A percentile compares a stretch with the other conserved stretches of the same genome.
These are phyloP conservation scores for Daphoenositta chrysoptera DNA, from an alignment of 2,113 vertebrate species.

Conservation along the genomic window DNA sequence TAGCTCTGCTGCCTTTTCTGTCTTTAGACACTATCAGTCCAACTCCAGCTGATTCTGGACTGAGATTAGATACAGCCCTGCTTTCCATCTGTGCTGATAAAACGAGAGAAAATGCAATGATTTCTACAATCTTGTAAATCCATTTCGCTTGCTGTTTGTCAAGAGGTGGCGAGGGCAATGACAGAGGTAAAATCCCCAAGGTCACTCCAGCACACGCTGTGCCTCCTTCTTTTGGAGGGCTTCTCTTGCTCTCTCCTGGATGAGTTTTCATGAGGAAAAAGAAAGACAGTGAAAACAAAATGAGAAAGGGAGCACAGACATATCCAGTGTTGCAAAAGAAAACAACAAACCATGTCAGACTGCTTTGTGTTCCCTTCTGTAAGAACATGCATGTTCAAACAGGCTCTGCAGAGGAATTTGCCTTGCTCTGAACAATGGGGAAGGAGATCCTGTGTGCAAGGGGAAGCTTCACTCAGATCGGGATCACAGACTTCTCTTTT, in stretches of 20 bases:
- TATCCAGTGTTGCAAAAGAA: neutral
- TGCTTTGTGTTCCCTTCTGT: conserved; percentile 12
- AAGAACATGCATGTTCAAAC: conserved; percentile 30
- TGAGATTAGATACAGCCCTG: conserved; percentile 38
- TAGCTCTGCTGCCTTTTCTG: conserved; percentile 6
- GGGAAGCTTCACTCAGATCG: neutral
- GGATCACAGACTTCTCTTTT: neutral
- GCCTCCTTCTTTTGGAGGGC: neutral
- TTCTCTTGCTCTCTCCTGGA: neutral
- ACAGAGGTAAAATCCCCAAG: neutral
- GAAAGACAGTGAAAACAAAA: neutral
- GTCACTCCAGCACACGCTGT: neutral
- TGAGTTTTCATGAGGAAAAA: neutral
- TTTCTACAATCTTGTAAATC: conserved; percentile 15
- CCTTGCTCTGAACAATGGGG: conserved; percentile 11
- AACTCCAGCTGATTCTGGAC: conserved; percentile 48
- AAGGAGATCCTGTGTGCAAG: neutral
- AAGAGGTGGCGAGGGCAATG: neutral
- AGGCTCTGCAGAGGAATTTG: conserved; percentile 49
- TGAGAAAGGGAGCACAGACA: neutral
- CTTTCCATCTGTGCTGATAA: conserved; percentile 48
- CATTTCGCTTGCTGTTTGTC: neutral
- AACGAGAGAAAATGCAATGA: neutral
- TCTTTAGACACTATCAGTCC: neutral
- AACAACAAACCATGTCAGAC: conserved; percentile 4